Base-by-base conservation (phyloP, 2,797 vertebrate species). In the Anguilla anguilla region DNA sequence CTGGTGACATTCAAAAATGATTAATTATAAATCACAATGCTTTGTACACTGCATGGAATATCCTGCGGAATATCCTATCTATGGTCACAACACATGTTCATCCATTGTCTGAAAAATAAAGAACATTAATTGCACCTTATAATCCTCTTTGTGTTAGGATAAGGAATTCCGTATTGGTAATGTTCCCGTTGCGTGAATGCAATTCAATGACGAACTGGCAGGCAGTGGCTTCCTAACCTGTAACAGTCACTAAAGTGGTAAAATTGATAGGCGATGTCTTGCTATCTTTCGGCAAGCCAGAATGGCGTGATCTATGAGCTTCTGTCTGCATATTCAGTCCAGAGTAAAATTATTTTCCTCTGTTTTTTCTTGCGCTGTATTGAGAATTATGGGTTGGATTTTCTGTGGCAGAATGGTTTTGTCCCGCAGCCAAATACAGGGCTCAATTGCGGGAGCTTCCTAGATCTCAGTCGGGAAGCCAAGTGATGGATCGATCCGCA, bases 391-490 rank as follows among this genome's bases (percentile, higher is more conserved):
- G 43, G 39, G 77, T n/a, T 49, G 43, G 77, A 81, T 81, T 81
- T 81, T 81, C 43, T 81, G 77, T 81, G 43, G 77, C 77, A 46
- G 77, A 81, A 81, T 51, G 77, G n/a, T 43, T 49, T 81, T 46
- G 77, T 81, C 77, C 77, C 39, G 77, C 77, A 81, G 77, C 77
- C 77, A 81, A 81, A 81, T 81, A 25, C 77, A 25, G 77, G 77
- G 49, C 49, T 81, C 46, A 49, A 81, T 46, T 25, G 43, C 77
- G 43, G n/a, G 43, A n/a, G 77, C 43, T 49, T 81, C 25, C 77
- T 81, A 46, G 39, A 81, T 46, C 77, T 49, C 77, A 22, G 39
- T 51, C 43, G 22, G 77, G 77, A 49, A 81, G 77, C 77, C 46
- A 49, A 46, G 43, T 81, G 77, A 81, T 25, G 77, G 77, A 49